These are phyloP conservation scores for Silurus lanzhouensis DNA, from an alignment of 2,797 vertebrate species.

Conservation along the genomic window DNA sequence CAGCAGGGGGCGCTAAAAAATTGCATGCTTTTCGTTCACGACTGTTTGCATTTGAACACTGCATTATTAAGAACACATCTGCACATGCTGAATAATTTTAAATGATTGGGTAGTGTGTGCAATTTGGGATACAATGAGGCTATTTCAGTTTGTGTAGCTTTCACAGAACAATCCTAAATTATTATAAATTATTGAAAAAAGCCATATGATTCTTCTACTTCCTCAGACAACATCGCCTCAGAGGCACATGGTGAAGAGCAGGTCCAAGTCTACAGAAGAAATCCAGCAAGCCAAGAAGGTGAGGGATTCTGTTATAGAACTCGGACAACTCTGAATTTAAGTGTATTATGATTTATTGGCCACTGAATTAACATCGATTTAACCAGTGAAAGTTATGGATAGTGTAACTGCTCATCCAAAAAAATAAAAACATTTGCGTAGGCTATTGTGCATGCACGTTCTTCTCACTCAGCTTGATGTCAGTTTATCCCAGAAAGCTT, in stretches of 20 bases:
- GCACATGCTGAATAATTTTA: neutral
- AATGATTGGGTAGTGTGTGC: neutral
- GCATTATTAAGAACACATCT: neutral
- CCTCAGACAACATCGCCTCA: slow-evolving; percentile 76
- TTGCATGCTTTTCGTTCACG: neutral
- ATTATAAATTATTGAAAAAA: neutral
- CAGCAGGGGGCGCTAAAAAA: neutral
- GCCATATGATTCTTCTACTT: neutral
- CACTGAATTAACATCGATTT: neutral
- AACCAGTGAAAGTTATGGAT: neutral
- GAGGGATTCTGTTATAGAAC: neutral
- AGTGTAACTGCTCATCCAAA: neutral
- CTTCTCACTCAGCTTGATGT: neutral
- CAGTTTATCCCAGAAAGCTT: neutral
- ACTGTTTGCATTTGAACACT: neutral
- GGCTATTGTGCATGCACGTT: neutral
- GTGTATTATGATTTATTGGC: neutral
- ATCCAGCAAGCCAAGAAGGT: slow-evolving; percentile 83
- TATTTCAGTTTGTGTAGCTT: neutral
- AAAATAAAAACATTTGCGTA: neutral
- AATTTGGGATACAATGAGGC: neutral
- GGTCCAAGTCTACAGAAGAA: slow-evolving; percentile 85
- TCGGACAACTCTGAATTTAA: neutral
- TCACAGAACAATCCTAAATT: neutral
- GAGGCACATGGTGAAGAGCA: slow-evolving; percentile 80